Percentiles rank a stretch among this genome's conserved stretches.
These are phyloP conservation scores for Ceratosolen fusciceps DNA, from an alignment of 1,140 invertebrate genomes.

Conservation along the genomic window DNA sequence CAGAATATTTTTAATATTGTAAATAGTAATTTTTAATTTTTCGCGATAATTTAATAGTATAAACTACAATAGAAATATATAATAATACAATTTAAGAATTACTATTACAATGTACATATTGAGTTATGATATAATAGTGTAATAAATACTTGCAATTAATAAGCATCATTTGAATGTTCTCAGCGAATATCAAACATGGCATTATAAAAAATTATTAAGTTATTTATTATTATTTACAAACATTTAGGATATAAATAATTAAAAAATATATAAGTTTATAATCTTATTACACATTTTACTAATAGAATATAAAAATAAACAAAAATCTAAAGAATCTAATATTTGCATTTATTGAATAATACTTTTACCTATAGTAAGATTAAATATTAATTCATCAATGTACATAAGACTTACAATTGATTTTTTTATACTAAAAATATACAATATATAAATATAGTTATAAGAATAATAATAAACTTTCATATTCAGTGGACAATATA, in stretches of 20 bases:
- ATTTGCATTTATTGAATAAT: no score
- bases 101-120: neutral
- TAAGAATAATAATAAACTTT: neutral
- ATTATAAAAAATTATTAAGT: neutral
- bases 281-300: no score
- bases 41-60: neutral
- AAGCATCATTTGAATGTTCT: no score
- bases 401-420: no score
- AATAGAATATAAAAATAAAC: no score
- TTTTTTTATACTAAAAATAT: no score
- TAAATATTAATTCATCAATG: no score
- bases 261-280: no score
- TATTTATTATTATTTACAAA: no score
- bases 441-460: neutral
- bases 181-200: neutral
- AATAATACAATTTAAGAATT: neutral
- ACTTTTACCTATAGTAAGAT: no score
- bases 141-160: neutral
- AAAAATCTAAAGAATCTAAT: no score
- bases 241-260: no score
- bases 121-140: neutral
- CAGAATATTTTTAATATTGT: slow-evolving; percentile 23
- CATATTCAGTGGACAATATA: neutral
- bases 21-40: slow-evolving; percentile 26
- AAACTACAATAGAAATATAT: neutral